Evolutionary conservation across 2,888 invertebrate genomes (phyloP).

Genomic region (Troilus luridus): DNA sequence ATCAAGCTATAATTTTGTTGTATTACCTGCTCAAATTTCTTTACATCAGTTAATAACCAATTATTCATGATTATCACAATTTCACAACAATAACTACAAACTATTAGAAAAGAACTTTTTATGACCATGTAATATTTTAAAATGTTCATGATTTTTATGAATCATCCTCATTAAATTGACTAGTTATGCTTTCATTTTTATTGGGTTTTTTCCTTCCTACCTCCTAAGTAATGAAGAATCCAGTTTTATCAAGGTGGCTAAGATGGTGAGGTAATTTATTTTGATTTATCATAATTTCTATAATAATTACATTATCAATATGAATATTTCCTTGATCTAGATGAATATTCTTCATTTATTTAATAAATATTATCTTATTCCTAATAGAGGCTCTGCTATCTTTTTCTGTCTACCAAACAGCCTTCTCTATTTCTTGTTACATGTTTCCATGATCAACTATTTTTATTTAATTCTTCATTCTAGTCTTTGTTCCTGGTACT

Average conservation of each 20-base stretch:
- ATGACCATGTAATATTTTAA: not conserved
- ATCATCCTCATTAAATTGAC: not conserved
- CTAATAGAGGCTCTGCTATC: too few species aligned
- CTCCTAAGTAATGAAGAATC: not conserved
- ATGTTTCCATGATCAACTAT: too few species aligned
- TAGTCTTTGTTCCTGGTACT: too few species aligned
- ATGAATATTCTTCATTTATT: too few species aligned
- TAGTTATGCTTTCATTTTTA: not conserved
- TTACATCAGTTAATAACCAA: not conserved
- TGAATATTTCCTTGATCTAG: not conserved
- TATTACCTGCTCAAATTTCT: not conserved
- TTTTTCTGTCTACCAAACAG: too few species aligned
- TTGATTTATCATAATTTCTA: not conserved
- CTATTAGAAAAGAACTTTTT: not conserved
- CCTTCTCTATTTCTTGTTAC: too few species aligned
- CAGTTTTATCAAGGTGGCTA: not conserved
- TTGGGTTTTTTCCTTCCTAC: not conserved
- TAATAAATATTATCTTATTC: too few species aligned
- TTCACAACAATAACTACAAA: not conserved
- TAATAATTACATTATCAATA: not conserved
- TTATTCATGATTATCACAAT: not conserved
- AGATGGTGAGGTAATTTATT: not conserved
- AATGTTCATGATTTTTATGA: not conserved
- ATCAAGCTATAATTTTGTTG: not conserved
- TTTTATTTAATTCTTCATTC: too few species aligned